A percentile compares a stretch with the other conserved stretches of the same genome.
Evolutionary conservation across 2,797 vertebrate species (phyloP).

Genomic region (Artibeus lituratus): DNA sequence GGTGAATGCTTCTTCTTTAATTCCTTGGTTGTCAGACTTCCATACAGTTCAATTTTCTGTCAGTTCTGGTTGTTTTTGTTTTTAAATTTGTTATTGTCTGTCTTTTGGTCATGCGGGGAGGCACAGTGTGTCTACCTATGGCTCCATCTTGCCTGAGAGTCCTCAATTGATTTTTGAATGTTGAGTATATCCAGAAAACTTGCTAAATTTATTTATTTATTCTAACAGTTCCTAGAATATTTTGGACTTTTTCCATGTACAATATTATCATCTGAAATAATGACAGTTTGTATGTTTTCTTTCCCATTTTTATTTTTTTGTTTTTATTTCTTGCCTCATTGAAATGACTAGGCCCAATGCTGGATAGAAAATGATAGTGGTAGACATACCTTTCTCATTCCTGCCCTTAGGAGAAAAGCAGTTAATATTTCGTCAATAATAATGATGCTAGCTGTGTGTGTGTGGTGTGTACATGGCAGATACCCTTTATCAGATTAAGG

Average conservation of each 20-base stretch:
- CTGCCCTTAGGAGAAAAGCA: not conserved
- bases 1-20: too few relatives aligned
- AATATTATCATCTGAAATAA: not conserved
- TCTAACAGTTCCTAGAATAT: not conserved
- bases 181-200: not conserved
- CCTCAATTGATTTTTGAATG: not conserved
- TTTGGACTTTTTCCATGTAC: not conserved
- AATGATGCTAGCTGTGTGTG: not conserved
- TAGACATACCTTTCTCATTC: not conserved
- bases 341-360: not conserved
- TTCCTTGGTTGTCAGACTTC: too few relatives aligned
- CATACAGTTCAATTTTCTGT: too few relatives aligned
- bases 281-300: not conserved
- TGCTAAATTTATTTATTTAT: not conserved
- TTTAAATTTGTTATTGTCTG: too few relatives aligned
- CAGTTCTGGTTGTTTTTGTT: too few relatives aligned
- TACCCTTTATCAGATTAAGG: not conserved
- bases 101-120: too few relatives aligned
- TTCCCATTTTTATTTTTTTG: not conserved
- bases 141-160: too few relatives aligned
- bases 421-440: not conserved
- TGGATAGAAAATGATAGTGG: not conserved
- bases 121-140: too few relatives aligned
- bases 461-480: not conserved
- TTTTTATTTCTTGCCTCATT: not conserved